Percentiles rank a stretch among this genome's conserved stretches.
phyloP scores from a whole-genome alignment of 2,113 vertebrate genomes.

The Microtus oregoni region DNA sequence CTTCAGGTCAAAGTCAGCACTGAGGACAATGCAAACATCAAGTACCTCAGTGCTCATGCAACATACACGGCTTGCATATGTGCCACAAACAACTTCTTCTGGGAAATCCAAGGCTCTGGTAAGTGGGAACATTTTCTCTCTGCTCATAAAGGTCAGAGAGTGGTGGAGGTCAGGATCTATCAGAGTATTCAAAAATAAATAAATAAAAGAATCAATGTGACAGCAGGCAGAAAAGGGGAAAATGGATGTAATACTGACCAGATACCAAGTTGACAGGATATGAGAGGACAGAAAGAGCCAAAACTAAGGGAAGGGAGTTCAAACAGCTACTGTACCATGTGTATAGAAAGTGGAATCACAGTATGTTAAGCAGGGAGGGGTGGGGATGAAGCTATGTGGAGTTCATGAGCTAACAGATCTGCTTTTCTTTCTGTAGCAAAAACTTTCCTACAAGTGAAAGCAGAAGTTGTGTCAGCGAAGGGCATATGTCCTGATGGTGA shows the following conservation, averaged over 20 bases:
- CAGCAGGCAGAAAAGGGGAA: not conserved
- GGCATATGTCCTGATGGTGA: not conserved
- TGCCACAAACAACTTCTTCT: not conserved
- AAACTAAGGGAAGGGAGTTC: not conserved
- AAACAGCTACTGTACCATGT: not conserved
- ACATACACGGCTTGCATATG: not conserved
- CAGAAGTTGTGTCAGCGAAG: not conserved
- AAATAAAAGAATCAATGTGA: not conserved
- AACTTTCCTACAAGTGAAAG: not conserved
- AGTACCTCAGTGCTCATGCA: not conserved
- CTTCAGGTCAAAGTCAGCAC: not conserved
- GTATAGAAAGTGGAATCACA: not conserved
- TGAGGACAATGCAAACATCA: not conserved
- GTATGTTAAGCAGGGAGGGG: accelerated
- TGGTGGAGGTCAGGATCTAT: not conserved
- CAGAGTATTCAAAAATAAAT: too few relatives aligned
- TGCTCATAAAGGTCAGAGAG: not conserved
- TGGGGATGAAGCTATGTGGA: not conserved
- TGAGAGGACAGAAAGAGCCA: accelerated
- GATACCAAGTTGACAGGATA: not conserved
- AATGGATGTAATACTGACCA: not conserved
- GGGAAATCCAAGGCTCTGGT: not conserved
- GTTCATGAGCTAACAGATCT: not conserved
- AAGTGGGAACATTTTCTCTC: not conserved
- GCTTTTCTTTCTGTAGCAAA: not conserved